These are phyloP conservation scores for Cryptoprocta ferox DNA, from an alignment of 2,797 vertebrate genomes.

Conservation along the genomic window DNA sequence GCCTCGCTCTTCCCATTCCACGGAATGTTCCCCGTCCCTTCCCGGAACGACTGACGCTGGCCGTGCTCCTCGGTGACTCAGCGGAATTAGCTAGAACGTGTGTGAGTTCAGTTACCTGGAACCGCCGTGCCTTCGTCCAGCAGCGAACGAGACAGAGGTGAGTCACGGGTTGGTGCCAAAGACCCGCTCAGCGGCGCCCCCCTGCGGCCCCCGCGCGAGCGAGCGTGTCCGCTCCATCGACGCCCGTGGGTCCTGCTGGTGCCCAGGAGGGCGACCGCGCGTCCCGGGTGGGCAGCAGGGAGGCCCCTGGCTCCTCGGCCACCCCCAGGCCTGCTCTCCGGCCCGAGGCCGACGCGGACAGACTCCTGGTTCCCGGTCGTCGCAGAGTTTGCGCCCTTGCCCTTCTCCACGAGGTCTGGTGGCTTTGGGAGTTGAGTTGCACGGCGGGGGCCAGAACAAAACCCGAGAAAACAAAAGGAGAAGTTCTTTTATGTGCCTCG, in stretches of 20 bases:
- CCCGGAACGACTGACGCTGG: not conserved
- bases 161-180: accelerated
- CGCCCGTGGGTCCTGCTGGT: not conserved
- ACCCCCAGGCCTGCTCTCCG: accelerated
- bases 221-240: accelerated
- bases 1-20: not conserved
- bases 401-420: accelerated
- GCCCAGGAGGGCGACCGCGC: not conserved
- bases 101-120: not conserved
- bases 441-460: not conserved
- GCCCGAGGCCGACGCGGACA: accelerated
- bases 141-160: accelerated
- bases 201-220: not conserved
- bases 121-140: accelerated
- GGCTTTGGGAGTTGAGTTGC: not conserved
- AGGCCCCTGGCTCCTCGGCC: not conserved
- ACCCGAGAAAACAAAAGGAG: not conserved
- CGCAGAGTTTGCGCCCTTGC: accelerated
- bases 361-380: no score
- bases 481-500: not conserved
- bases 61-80: accelerated
- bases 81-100: accelerated
- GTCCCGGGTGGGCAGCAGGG: no score
- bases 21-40: not conserved
- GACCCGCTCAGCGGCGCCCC: accelerated